phyloP scores from a whole-genome alignment of 2,888 invertebrate genomes.

The Melinaea menophilus region DNA sequence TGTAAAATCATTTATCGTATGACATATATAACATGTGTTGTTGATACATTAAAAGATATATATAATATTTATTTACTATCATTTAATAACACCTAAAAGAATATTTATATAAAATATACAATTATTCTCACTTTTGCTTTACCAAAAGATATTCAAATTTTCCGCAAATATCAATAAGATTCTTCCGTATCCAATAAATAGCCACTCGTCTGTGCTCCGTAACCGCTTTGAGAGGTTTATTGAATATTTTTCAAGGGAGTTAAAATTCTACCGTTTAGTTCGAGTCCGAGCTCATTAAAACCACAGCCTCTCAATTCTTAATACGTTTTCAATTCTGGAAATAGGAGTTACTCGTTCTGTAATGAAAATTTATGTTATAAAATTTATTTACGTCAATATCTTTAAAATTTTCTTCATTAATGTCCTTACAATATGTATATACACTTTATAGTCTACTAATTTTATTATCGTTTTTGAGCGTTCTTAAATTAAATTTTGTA shows the following conservation, averaged over 20 bases:
- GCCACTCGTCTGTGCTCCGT: no score
- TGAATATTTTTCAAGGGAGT: constrained; percentile 72
- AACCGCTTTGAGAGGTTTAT: constrained; percentile 54
- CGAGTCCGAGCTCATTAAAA: constrained; percentile 68
- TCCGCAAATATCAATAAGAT: background rate
- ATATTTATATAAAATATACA: background rate
- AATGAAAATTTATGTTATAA: constrained; percentile 65
- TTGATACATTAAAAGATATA: constrained; percentile 83
- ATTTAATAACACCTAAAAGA: background rate
- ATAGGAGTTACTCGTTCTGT: constrained; percentile 42
- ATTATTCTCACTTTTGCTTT: background rate
- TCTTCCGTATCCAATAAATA: background rate
- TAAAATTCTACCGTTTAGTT: constrained; percentile 60
- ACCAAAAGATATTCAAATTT: background rate
- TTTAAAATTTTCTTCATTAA: no score
- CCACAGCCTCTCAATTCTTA: constrained; percentile 62
- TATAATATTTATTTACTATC: no score
- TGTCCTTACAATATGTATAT: no score
- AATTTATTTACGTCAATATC: no score
- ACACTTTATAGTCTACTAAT: no score
- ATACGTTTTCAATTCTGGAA: constrained; percentile 66
- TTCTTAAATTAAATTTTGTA: no score
- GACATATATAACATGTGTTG: constrained; percentile 80
- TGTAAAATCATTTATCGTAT: constrained; percentile 86
- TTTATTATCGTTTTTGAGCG: no score